Evolutionary conservation across 2,113 vertebrate species (phyloP).

Genomic region (Elanoides forficatus): DNA sequence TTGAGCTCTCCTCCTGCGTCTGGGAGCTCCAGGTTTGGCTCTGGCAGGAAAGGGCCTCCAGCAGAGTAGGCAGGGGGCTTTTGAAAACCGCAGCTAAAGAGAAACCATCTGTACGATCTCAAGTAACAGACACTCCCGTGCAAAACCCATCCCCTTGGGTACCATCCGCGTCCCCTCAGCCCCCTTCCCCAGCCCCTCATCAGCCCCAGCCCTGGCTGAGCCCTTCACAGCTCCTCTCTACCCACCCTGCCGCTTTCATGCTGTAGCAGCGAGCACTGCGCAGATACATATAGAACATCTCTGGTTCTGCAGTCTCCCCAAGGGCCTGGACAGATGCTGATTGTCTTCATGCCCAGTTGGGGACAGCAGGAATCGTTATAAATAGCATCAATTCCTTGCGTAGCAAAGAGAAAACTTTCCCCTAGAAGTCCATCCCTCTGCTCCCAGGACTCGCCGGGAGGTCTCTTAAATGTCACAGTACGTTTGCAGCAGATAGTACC

Average conservation of each 20-base stretch:
- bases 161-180: not conserved
- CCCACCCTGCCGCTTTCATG: not conserved
- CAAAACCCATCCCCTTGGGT: not conserved
- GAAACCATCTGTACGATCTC: conserved; percentile 62
- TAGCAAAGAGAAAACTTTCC: conserved; percentile 24
- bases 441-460: conserved; percentile 6
- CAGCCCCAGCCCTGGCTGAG: not conserved
- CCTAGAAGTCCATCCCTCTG: not conserved
- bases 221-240: not conserved
- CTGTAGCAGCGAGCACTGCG: not conserved
- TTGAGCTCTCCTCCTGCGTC: not conserved
- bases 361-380: conserved; percentile 45
- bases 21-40: conserved; percentile 35
- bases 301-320: conserved; percentile 11
- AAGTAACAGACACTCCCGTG: not conserved
- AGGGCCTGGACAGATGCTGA: conserved; percentile 58
- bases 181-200: not conserved
- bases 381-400: conserved; percentile 8
- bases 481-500: not conserved
- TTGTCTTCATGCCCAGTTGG: conserved; percentile 49
- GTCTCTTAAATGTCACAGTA: conserved; percentile 34
- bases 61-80: conserved; percentile 21
- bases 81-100: conserved; percentile 55
- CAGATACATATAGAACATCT: not conserved
- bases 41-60: conserved; percentile 44